Evolutionary conservation across 2,888 invertebrate species (phyloP).

Genomic region (Drosophila vallismaia): DNA sequence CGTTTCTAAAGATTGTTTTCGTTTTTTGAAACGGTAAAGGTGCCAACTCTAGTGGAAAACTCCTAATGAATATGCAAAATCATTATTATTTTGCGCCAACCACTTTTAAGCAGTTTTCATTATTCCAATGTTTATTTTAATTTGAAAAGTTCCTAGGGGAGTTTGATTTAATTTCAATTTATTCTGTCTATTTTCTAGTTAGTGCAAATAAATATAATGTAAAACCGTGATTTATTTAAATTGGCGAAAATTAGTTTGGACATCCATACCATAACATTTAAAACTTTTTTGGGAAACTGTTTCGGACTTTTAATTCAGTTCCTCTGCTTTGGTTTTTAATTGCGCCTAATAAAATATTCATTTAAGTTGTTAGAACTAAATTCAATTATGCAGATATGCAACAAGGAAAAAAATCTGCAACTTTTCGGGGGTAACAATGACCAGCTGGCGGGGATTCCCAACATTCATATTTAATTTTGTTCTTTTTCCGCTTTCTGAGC

Average conservation of each 20-base stretch:
- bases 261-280: slow-evolving; percentile 10
- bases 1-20: neutral
- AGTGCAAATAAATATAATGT: slow-evolving; percentile 14
- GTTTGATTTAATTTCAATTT: neutral
- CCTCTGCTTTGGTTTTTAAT: slow-evolving; percentile 55
- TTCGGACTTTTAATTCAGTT: slow-evolving; percentile 56
- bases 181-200: neutral
- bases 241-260: slow-evolving; percentile 15
- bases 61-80: neutral
- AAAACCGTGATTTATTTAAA: slow-evolving; percentile 17
- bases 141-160: neutral
- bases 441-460: neutral
- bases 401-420: slow-evolving; percentile 22
- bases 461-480: slow-evolving; percentile 6
- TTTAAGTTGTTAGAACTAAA: slow-evolving; percentile 62
- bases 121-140: neutral
- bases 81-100: neutral
- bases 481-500: neutral
- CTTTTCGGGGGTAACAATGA: slow-evolving; percentile 28
- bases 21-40: neutral
- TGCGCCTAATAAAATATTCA: slow-evolving; percentile 67
- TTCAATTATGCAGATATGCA: slow-evolving; percentile 68
- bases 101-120: neutral
- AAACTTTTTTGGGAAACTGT: neutral
- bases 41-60: slow-evolving; percentile 1